Evolutionary conservation across 2,113 vertebrate species (phyloP).

Genomic region (Ranitomeya variabilis): DNA sequence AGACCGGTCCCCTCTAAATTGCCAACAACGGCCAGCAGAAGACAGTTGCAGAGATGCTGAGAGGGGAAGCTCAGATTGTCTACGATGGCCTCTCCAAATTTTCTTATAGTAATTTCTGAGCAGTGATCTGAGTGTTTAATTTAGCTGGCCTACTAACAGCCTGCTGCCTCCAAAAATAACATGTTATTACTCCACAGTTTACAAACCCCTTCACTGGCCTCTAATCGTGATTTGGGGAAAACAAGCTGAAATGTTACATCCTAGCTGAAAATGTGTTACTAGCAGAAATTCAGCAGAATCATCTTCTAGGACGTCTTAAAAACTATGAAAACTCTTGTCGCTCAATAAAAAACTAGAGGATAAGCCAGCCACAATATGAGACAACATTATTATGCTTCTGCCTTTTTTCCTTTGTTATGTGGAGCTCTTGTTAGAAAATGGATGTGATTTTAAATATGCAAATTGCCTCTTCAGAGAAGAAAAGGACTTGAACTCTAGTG

Average conservation of each 20-base stretch:
- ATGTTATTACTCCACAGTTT: background rate
- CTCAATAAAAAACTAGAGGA: background rate
- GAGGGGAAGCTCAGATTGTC: background rate
- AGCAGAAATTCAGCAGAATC: background rate
- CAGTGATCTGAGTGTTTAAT: background rate
- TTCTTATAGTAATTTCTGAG: background rate
- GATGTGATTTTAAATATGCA: too few species aligned
- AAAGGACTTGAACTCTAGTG: too few species aligned
- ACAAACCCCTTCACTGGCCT: background rate
- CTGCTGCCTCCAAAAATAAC: background rate
- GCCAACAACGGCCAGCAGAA: background rate
- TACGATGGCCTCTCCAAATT: background rate
- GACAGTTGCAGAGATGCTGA: background rate
- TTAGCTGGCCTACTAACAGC: background rate
- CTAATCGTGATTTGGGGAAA: background rate
- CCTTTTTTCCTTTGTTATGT: too few species aligned
- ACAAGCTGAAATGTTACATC: background rate
- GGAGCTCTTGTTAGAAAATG: too few species aligned
- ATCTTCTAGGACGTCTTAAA: background rate
- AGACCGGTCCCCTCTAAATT: too few species aligned
- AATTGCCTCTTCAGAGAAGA: too few species aligned
- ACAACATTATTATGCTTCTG: background rate
- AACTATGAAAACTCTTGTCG: background rate
- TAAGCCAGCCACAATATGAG: background rate
- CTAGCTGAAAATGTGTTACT: background rate